Base-by-base conservation (phyloP, 2,797 vertebrate species). In the Etheostoma perlongum region DNA sequence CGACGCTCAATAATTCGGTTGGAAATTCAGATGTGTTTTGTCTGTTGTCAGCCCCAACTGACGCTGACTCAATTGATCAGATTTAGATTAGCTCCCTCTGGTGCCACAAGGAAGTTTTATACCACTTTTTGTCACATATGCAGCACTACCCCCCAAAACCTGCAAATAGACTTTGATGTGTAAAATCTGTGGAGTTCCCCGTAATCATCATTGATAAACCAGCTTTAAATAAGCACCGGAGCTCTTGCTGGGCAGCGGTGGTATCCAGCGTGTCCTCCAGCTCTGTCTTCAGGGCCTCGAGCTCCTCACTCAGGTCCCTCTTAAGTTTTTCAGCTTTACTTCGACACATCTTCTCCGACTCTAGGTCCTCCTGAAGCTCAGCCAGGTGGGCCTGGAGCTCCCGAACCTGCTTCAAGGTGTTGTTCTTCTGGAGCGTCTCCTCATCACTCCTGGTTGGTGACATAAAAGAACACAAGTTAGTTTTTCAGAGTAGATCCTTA, bases 281-380 rank as follows among this genome's bases (percentile, higher is more conserved):
- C 72, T 99, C 98, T 0, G 98, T 99, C 88, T 99, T 99, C 76
- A 99, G 92, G 46, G 98, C 98, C 82, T 99, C 98, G 42, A 99
- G 86, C 83, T 99, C 98, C 82, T 99, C 98, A 25, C 98, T 98
- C 82, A 99, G 82, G 87, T 99, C 98, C 84, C 98, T 93, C 74
- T 99, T 99, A 16, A 99, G 97, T 84, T 99, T 99, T 44, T 99
- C 98, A 0, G 98, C 98, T 94, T 99, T 99, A 88, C 96, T 97
- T 16, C 98, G 93, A 1, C 97, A 96, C 0, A 94, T 93, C 88
- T 97, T 99, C 93, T 99, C 98, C 0, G 97, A 97, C 66, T 99
- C 98, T 67, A 99, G 96, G 72, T 99, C 98, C 88, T 99, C 98
- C 79, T 99, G 98, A 2, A 99, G 96, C 73, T 99, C 98, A 0